Conservation (phyloP, 1,140 invertebrate species). For the Thalassaphorura encarpata region DNA sequence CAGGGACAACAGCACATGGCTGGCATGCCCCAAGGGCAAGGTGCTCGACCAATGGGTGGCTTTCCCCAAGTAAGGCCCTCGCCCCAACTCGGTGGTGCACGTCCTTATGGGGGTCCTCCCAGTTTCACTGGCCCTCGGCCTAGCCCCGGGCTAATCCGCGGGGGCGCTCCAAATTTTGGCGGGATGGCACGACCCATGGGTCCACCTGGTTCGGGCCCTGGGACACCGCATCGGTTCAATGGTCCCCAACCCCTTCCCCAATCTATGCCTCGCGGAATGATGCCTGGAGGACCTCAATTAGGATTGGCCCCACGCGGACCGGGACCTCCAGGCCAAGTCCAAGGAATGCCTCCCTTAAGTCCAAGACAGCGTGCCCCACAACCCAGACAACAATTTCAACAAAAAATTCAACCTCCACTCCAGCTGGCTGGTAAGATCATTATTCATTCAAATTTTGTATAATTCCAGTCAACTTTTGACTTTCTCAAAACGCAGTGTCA, state of each 20-base stretch:
- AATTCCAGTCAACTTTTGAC: background rate
- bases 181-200: conserved; percentile 29
- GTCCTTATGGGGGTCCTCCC: conserved; percentile 26
- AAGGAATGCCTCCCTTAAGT: background rate
- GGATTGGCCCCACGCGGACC: conserved; percentile 3
- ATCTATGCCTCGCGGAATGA: conserved; percentile 5
- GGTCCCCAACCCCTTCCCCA: conserved; percentile 20
- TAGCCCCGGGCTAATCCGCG: conserved; percentile 17
- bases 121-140: conserved; percentile 28
- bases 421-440: background rate
- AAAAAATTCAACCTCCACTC: conserved; percentile 6
- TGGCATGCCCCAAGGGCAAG: conserved; percentile 12
- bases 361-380: background rate
- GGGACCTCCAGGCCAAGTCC: background rate
- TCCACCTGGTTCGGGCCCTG: conserved; percentile 15
- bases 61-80: conserved; percentile 25
- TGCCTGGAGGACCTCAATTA: conserved; percentile 5
- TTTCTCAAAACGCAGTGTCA: background rate
- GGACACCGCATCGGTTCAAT: conserved; percentile 31
- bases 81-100: conserved; percentile 20
- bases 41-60: conserved; percentile 26
- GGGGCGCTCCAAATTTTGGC: conserved; percentile 28
- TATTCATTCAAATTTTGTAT: background rate
- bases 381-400: conserved; percentile 3
- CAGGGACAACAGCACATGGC: conserved; percentile 21